Evolutionary conservation across 2,797 vertebrate genomes (phyloP).

Genomic region (Sebastes trivittatus): DNA sequence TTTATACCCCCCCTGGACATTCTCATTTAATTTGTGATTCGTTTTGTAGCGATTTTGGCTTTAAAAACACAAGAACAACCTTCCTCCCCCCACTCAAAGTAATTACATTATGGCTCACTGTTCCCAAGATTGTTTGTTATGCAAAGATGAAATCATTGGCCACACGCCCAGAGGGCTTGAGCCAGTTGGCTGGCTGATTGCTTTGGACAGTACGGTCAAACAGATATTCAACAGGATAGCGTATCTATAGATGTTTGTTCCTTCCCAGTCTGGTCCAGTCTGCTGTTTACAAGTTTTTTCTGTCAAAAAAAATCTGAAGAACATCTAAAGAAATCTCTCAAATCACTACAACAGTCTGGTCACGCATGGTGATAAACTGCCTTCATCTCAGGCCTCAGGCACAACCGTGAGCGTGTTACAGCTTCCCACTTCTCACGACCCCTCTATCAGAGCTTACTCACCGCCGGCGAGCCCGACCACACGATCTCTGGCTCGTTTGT

Average conservation of each 20-base stretch:
- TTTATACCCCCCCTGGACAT: not conserved
- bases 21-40: not conserved
- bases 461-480: not conserved
- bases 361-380: not conserved
- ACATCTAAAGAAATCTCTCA: not conserved
- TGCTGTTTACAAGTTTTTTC: not conserved
- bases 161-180: not conserved
- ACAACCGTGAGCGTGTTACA: not conserved
- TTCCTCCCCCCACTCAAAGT: not conserved
- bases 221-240: not conserved
- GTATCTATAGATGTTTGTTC: not conserved
- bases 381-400: not conserved
- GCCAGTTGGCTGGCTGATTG: not conserved
- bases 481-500: not conserved
- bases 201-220: not conserved
- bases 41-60: not conserved
- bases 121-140: not conserved
- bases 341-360: not conserved
- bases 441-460: not conserved
- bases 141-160: not conserved
- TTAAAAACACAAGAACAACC: not conserved
- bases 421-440: not conserved
- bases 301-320: not conserved
- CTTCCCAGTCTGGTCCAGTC: not conserved
- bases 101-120: constrained; percentile 13